phyloP scores from a whole-genome alignment of 2,113 vertebrate species.

The Lagenorhynchus albirostris region DNA sequence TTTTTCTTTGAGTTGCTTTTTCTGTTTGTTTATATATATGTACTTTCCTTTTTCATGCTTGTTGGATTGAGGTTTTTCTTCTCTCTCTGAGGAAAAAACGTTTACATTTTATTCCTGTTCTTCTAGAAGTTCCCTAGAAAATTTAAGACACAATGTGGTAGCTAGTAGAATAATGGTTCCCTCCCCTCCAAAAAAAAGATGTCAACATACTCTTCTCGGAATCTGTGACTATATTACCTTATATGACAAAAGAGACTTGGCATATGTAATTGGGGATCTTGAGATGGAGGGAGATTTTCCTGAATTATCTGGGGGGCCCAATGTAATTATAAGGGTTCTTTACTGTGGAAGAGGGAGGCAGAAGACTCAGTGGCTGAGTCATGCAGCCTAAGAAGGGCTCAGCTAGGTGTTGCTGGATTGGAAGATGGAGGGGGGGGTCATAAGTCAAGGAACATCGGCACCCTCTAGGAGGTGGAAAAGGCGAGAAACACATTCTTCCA shows the following conservation, averaged over 20 bases:
- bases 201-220: neutral
- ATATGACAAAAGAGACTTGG: neutral
- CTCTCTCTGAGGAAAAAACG: neutral
- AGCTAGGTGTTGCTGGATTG: neutral
- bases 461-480: neutral
- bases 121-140: neutral
- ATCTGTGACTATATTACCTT: neutral
- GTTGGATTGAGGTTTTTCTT: neutral
- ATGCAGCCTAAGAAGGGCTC: neutral
- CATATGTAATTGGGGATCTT: neutral
- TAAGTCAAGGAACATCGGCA: neutral
- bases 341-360: neutral
- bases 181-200: neutral
- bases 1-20: neutral
- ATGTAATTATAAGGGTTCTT: neutral
- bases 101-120: neutral
- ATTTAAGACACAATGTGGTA: neutral
- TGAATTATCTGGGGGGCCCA: neutral
- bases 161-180: neutral
- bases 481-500: neutral
- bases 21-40: neutral
- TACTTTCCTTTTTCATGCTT: neutral
- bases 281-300: neutral
- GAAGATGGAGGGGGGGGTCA: neutral
- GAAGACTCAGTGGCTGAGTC: neutral